Base-by-base conservation (phyloP, 2,797 vertebrate genomes). In the Pseudochaenichthys georgianus region DNA sequence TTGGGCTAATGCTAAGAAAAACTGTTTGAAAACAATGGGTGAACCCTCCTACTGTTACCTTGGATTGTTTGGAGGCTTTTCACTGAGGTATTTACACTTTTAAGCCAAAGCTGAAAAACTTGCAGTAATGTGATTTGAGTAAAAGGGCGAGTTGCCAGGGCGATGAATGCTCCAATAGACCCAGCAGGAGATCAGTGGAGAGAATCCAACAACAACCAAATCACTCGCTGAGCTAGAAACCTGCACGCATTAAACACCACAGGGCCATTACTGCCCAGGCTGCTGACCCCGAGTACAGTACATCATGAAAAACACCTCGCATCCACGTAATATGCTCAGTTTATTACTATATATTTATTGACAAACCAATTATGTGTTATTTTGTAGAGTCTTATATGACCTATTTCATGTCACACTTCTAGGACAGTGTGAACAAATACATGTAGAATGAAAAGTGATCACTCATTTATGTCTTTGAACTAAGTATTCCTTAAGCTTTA, bases 121-220 rank as follows among this genome's bases (percentile, higher is more conserved):
- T 79, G 76, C 71, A 63, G 54, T 84, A 65, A 73, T 82, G 75
- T 83, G 83, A 90, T 88, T 87, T 87, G 54, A 83, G 75, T 60
- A 73, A 83, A 79, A 84, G 59, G 75, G 65, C 50, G 61, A 59
- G 90, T 93, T 90, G 80, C 90, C 88, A 87, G 6, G 90, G 91
- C 61, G 86, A 93, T 84, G 82, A 91, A 90, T 89, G 88, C 80
- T 80, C 61, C 80, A 82, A 46, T 55, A 86, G 73, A 87, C 89
- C 60, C 90, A 87, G 90, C 91, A 79, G 87, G 92, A 85, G 77
- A 62, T 78, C 73, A 81, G 68, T 16, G 55, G 46, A 67, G 74
- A 64, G 53, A 73, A 73, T 73, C 81, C 66, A 76, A 59, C 71
- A 51, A 53, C 75, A 84, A 72, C 64, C 62, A 81, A 80, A 79